Base-by-base conservation (phyloP, 2,797 vertebrate genomes). In the Lerista edwardsae region DNA sequence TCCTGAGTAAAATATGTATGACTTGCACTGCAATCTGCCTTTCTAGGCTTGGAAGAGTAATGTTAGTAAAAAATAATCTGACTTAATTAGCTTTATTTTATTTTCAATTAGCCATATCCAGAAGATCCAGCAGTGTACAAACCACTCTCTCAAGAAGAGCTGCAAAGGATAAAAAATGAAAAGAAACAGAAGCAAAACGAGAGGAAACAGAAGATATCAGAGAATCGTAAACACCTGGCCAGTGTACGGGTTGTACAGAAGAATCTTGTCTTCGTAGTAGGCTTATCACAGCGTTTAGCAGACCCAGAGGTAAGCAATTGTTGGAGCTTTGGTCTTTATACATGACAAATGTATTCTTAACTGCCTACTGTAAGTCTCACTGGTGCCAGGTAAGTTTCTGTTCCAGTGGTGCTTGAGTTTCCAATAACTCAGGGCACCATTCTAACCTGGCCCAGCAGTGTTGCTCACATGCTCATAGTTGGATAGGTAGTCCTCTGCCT, bases 161-260 rank as follows among this genome's bases (percentile, higher is more conserved):
- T 99, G 93, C 98, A 99, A 94, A 99, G 98, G 97, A 99, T 99
- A 99, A 99, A 99, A 95, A 99, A 98, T 77, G 99, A 99, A 96
- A 99, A 99, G 96, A 99, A 99, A 94, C 99, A 99, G 93, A 99
- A 99, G 97, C 99, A 99, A 95, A 99, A 98, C 17, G 98, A 99
- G 93, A 98, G 98, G 93, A 99, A 99, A 96, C 99, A 99, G 96
- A 99, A 99, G 96, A 98, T 99, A 96, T 99, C 99, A 94, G 99
- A 99, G 96, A 99, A 99, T 94, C 97, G 99, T 89, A 99, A 99
- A 93, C 99, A 99, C 89, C 96, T 99, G 97, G 99, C 98, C 92
- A 99, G 99, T 59, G 99, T 99, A 89, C 96, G 98, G 71, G 99
- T 99, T 91, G 98, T 99, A 95, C 98, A 99, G 96, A 97, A 98